Evolutionary conservation across 2,113 vertebrate species (phyloP), one percentile per base, ranked within the genome.

Genomic region (Ancistrus triradiatus): DNA sequence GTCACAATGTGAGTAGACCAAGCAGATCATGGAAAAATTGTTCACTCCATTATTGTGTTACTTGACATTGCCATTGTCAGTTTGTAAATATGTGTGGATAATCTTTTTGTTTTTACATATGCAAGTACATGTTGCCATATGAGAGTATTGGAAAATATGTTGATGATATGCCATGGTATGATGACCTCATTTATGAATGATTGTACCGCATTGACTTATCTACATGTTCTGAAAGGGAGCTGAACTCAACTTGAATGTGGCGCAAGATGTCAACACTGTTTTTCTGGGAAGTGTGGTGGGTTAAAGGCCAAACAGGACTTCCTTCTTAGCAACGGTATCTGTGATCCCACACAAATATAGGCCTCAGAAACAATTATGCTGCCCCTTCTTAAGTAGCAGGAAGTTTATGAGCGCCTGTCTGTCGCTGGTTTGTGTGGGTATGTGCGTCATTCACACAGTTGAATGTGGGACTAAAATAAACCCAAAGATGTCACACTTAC

Each of bases 311-410:
- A 22, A 43, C 67, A 69, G 67, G 59, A 69, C 53, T 63, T 63
- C 44, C 67, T 59, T 63, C 67, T 57, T 57, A 69, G 59, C 59
- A 55, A 49, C 59, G 10, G 43, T 52, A 52, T 51, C 49, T 43
- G 38, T 35, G 57, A 17, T 68, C 57, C 15, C 43, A 69, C 44
- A 69, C 68, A 70, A 64, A 66, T 66, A 59, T 42, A 59, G 42
- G 28, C 35, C 6, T 38, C 44, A 28, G 7, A 59, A 64, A 58
- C 68, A 70, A 70, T 63, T 18, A 51, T 6, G 3, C 40, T 38
- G 38, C 35, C 19, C 60, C 21, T 50, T 50, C 48, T 33, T 59
- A 21, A 44, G 35, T 40, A 49, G 53, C 35, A 70, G 60, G 68
- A 70, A 70, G 44, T 10, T 25, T 24, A 50, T 5, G 14, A 64